phyloP scores from a whole-genome alignment of 2,888 invertebrate species.

The Euzophera pinguis region DNA sequence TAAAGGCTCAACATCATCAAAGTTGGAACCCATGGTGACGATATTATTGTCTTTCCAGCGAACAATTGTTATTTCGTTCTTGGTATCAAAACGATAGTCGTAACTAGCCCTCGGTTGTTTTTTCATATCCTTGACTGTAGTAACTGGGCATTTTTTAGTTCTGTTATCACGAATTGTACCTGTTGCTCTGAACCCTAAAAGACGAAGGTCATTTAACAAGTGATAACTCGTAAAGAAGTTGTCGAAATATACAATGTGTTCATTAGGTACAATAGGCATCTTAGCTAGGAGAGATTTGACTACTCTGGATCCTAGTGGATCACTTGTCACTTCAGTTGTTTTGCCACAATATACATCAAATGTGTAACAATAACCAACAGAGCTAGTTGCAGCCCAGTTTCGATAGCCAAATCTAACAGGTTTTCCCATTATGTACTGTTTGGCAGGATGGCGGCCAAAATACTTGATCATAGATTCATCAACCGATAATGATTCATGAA shows the following conservation, averaged over 20 bases:
- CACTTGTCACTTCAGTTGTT: neutral
- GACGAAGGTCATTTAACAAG: slow-evolving; percentile 20
- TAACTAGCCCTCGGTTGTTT: slow-evolving; percentile 25
- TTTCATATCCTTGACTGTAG: slow-evolving; percentile 25
- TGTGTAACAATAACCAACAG: slow-evolving; percentile 7
- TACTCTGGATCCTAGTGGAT: slow-evolving; percentile 4
- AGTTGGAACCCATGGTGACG: slow-evolving; percentile 27
- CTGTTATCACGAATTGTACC: slow-evolving; percentile 28
- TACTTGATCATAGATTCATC: slow-evolving; percentile 25
- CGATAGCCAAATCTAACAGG: slow-evolving; percentile 27
- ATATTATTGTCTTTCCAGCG: slow-evolving; percentile 31
- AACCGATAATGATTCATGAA: slow-evolving; percentile 17
- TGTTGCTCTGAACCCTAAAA: slow-evolving; percentile 22
- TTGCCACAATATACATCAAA: slow-evolving; percentile 5
- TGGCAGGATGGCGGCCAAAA: slow-evolving; percentile 21
- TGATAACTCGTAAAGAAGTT: slow-evolving; percentile 25
- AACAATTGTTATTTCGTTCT: slow-evolving; percentile 25
- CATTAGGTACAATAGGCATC: slow-evolving; percentile 19
- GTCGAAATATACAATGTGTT: slow-evolving; percentile 24
- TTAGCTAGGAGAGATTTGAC: slow-evolving; percentile 20
- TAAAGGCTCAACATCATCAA: slow-evolving; percentile 24
- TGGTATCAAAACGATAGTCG: slow-evolving; percentile 29
- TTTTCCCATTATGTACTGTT: slow-evolving; percentile 23
- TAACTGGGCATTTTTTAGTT: slow-evolving; percentile 26
- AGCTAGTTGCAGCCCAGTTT: slow-evolving; percentile 24